Evolutionary conservation across 2,113 vertebrate species (phyloP).

Genomic region (Paramisgurnus dabryanus): DNA sequence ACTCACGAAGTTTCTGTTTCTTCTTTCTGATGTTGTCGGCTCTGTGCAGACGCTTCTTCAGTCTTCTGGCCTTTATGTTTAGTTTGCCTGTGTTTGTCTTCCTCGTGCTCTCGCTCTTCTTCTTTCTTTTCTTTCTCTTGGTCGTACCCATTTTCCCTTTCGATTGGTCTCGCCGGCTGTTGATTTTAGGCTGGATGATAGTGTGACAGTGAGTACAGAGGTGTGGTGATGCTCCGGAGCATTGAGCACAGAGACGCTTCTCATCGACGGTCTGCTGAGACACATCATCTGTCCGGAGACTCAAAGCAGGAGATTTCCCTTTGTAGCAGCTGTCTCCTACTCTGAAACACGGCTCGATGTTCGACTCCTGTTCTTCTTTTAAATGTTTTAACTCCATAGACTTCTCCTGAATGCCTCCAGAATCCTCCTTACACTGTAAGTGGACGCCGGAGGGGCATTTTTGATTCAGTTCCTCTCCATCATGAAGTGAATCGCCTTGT

Average conservation of each 20-base stretch:
- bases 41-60: constrained; percentile 77
- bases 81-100: constrained; percentile 72
- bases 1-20: neutral
- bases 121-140: constrained; percentile 90
- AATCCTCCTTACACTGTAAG: constrained; percentile 20
- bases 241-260: constrained; percentile 57
- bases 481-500: neutral
- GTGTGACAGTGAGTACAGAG: neutral
- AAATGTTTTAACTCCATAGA: constrained; percentile 44
- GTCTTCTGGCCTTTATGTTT: constrained; percentile 76
- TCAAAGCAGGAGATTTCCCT: constrained; percentile 70
- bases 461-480: constrained; percentile 14
- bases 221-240: constrained; percentile 41
- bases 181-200: neutral
- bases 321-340: constrained; percentile 69
- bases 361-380: constrained; percentile 49
- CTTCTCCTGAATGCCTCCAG: constrained; percentile 49
- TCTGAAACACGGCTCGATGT: constrained; percentile 60
- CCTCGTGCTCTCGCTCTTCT: constrained; percentile 82
- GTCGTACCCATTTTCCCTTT: constrained; percentile 71
- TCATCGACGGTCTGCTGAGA: constrained; percentile 58
- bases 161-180: constrained; percentile 57
- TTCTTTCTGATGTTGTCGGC: constrained; percentile 80
- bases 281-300: constrained; percentile 64
- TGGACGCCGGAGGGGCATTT: constrained; percentile 9